phyloP scores from a whole-genome alignment of 1,140 invertebrate species.

The Vanessa tameamea region DNA sequence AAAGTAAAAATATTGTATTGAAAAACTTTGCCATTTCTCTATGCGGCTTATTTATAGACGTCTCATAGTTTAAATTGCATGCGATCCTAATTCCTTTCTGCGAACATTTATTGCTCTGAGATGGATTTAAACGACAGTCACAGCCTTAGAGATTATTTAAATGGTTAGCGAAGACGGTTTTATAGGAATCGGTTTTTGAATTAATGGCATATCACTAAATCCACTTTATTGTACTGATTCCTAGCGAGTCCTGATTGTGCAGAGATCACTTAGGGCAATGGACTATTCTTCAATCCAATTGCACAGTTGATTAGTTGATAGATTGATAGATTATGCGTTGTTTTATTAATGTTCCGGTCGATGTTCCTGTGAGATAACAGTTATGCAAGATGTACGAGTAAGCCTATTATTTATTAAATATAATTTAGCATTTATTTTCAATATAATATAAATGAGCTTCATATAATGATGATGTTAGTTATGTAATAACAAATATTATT shows the following conservation, averaged over 20 bases:
- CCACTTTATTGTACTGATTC: constrained; percentile 22
- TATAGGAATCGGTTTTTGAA: constrained; percentile 20
- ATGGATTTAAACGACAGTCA: constrained; percentile 34
- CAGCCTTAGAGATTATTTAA: constrained; percentile 35
- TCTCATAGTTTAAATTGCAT: constrained; percentile 10
- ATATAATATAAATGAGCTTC: no score
- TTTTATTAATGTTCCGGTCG: constrained; percentile 25
- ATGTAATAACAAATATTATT: no score
- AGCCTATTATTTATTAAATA: neutral
- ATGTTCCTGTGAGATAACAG: constrained; percentile 29
- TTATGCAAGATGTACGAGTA: neutral
- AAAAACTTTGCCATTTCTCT: neutral
- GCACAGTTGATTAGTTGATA: constrained; percentile 47
- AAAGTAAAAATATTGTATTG: constrained; percentile 6
- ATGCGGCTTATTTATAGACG: constrained; percentile 9
- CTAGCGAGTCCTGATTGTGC: constrained; percentile 13
- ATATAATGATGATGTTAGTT: no score
- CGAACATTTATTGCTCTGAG: constrained; percentile 28
- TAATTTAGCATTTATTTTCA: no score
- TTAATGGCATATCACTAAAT: constrained; percentile 27
- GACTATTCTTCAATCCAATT: constrained; percentile 47
- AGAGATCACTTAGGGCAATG: constrained; percentile 39
- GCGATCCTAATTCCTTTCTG: constrained; percentile 16
- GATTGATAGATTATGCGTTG: constrained; percentile 47
- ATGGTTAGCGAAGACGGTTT: constrained; percentile 25